Percentiles rank a stretch among this genome's conserved stretches.
Conservation (phyloP, 2,113 vertebrate species). For the Phylloscopus trochiloides region DNA sequence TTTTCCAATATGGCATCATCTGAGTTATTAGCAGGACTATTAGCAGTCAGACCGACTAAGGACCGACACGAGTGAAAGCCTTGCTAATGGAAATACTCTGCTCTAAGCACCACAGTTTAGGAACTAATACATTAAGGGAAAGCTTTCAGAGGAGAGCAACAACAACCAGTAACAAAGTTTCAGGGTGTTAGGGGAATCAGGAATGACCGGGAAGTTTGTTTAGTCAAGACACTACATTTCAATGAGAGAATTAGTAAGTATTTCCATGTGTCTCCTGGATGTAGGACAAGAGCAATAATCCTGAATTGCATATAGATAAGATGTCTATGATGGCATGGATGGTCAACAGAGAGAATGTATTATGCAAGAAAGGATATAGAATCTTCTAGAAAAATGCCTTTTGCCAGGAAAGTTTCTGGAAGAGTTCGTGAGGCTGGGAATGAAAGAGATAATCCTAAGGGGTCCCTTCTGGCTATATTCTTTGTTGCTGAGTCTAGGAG, state of each 20-base stretch:
- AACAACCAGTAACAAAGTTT: background rate
- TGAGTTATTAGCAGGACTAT: background rate
- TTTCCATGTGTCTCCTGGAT: background rate
- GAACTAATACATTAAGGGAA: background rate
- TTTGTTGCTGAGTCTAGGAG: background rate
- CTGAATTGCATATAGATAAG: background rate
- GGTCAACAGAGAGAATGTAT: background rate
- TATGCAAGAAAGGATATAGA: background rate
- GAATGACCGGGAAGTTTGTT: background rate
- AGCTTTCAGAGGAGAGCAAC: background rate
- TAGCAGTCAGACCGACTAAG: background rate
- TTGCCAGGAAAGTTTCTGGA: background rate
- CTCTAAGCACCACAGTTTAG: background rate
- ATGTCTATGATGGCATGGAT: background rate
- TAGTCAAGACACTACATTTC: background rate
- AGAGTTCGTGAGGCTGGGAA: background rate
- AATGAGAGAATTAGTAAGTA: background rate
- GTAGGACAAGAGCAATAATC: background rate
- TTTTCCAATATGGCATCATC: background rate
- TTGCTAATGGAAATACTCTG: background rate
- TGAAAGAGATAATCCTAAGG: background rate
- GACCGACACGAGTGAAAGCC: background rate
- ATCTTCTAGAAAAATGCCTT: background rate
- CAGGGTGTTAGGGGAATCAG: fast-evolving
- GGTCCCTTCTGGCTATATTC: background rate